Conservation (phyloP, 2,113 vertebrate species). For the Cephalophus harveyi region DNA sequence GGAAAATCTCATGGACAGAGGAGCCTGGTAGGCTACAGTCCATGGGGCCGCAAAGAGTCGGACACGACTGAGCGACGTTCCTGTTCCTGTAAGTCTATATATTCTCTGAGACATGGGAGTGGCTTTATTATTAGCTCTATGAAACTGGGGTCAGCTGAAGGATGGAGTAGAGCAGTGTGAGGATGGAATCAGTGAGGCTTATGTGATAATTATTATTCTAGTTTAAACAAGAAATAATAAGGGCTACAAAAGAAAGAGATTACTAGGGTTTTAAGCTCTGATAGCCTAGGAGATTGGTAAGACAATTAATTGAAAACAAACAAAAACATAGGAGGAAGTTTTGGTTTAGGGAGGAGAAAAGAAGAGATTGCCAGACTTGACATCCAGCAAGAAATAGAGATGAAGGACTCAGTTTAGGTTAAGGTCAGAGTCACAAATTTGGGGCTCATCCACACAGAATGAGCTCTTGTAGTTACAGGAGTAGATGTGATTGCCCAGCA, state of each 20-base stretch:
- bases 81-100: neutral
- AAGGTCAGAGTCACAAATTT: conserved; percentile 20
- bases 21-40: no score
- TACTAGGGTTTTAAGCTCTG: neutral
- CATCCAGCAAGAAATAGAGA: neutral
- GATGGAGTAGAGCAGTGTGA: neutral
- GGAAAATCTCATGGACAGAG: no score
- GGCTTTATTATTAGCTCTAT: neutral
- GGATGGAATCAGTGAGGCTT: neutral
- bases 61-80: no score
- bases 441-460: neutral
- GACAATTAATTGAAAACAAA: neutral
- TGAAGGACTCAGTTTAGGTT: neutral
- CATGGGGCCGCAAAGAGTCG: no score
- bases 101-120: neutral
- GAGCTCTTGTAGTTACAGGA: neutral
- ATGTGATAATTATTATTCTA: neutral
- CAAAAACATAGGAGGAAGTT: neutral
- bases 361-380: neutral
- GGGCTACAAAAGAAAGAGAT: neutral
- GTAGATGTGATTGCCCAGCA: neutral
- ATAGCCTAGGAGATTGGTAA: neutral
- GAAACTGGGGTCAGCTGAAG: neutral
- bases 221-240: conserved; percentile 9
- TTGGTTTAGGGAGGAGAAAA: neutral